Percentiles rank a stretch among this genome's conserved stretches.
These are phyloP conservation scores for Simalia tracyae DNA, from an alignment of 2,797 vertebrate species.

Conservation along the genomic window DNA sequence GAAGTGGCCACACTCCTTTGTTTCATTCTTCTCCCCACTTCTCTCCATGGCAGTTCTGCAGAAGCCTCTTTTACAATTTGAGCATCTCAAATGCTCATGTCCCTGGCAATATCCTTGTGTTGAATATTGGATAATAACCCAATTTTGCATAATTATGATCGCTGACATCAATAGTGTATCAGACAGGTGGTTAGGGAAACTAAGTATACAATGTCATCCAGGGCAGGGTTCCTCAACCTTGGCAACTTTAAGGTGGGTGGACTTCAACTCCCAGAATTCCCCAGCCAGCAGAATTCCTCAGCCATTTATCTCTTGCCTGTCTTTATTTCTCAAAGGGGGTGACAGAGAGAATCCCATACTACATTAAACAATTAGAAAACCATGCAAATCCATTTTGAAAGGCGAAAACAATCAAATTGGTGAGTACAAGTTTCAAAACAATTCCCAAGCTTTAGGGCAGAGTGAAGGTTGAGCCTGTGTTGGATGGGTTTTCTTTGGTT, in stretches of 20 bases:
- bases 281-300: too few species aligned
- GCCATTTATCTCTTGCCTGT: background rate
- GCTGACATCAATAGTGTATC: background rate
- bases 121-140: background rate
- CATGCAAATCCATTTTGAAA: background rate
- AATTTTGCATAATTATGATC: background rate
- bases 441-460: background rate
- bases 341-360: background rate
- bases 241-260: too few species aligned
- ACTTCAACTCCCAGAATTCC: too few species aligned
- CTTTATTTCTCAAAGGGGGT: background rate
- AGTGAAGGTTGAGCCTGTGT: background rate
- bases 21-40: background rate
- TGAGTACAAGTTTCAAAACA: background rate
- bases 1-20: background rate
- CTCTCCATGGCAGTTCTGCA: background rate
- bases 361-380: background rate
- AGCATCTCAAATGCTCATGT: background rate
- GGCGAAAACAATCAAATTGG: background rate
- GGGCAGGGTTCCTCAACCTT: too few species aligned
- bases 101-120: background rate
- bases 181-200: background rate
- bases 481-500: background rate
- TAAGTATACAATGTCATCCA: background rate
- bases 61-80: background rate